Percentiles rank a stretch among this genome's conserved stretches.
Conservation (phyloP, 1,140 invertebrate species). For the Drosophila funebris region DNA sequence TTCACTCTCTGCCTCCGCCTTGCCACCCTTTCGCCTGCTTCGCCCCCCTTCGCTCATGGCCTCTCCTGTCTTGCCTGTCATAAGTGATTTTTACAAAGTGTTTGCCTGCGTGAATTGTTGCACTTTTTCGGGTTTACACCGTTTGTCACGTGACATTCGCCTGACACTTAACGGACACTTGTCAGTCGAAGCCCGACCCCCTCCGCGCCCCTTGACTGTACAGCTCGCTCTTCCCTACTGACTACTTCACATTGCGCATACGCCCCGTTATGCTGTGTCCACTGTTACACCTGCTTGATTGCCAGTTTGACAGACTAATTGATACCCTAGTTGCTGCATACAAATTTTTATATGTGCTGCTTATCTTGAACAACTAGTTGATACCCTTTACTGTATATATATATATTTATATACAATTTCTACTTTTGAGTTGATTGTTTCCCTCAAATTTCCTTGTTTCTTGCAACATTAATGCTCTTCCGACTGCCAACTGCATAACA, state of each 20-base stretch:
- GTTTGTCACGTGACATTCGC: conserved; percentile 51
- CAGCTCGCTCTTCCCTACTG: no score
- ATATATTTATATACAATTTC: neutral
- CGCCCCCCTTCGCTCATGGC: neutral
- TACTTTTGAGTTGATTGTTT: neutral
- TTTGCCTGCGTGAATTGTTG: conserved; percentile 60
- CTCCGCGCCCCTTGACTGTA: no score
- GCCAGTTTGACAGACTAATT: neutral
- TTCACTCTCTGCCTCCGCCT: neutral
- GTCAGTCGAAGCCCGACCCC: conserved; percentile 8
- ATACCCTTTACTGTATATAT: neutral
- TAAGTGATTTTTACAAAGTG: conserved; percentile 77
- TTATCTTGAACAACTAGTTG: neutral
- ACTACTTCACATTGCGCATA: conserved; percentile 29
- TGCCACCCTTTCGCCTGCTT: neutral
- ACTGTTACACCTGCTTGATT: neutral
- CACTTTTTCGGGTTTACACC: conserved; percentile 44
- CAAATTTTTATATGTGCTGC: neutral
- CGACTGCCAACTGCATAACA: no score
- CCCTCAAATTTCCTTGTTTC: neutral
- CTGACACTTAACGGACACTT: conserved; percentile 71
- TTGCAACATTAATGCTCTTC: neutral
- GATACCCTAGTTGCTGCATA: neutral
- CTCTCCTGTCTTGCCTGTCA: conserved; percentile 33
- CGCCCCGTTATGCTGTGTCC: conserved; percentile 6